Base-by-base conservation (phyloP, 2,113 vertebrate species). In the Xiphorhynchus elegans region DNA sequence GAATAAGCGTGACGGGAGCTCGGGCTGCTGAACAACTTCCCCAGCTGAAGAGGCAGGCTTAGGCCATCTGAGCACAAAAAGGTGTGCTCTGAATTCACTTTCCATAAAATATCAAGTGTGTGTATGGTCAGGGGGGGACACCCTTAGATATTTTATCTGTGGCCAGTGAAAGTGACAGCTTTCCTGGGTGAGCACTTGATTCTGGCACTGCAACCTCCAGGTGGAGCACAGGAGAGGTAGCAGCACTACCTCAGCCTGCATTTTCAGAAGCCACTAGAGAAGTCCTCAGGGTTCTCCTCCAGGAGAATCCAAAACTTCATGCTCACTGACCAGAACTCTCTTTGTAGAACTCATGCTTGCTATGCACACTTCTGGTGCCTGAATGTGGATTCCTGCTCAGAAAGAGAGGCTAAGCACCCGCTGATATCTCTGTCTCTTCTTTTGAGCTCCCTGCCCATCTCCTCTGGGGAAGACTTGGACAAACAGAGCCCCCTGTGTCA, bases 1-100 rank as follows among this genome's bases (percentile, higher is more conserved):
- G 91, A 97, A 93, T 79, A 84, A 93, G 90, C 16, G 5, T 90
- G 91, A 91, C 55, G 7, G 91, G 87, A 94, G 85, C 92, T 92
- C 24, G 4, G 56, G 79, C 87, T 40, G 82, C 75, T 89, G 92
- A 96, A 87, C 16, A 79, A 80, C 78, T 87, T 95, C 90, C 74
- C 62, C 53, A 81, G 90, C 56, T 67, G 73, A 84, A 59, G 23
- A 72, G 73, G 55, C 79, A 96, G 70, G 31, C 50, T 95, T 42
- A 50, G 55, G n/a, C 40, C 0, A 4, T 58, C 25, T 70, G 56
- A 83, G 66, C 60, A 52, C 6, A 4, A 76, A 94, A 84, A 90
- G 52, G 37, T 66, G 49, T 28, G 56, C 77, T 74, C 56, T 84
- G 39, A n/a, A 39, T 78, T 84, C 58, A 19, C 58, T 75, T 84